phyloP scores from a whole-genome alignment of 37 sponge, comb jelly and placozoan genomes.

The Aplysina aerophoba region DNA sequence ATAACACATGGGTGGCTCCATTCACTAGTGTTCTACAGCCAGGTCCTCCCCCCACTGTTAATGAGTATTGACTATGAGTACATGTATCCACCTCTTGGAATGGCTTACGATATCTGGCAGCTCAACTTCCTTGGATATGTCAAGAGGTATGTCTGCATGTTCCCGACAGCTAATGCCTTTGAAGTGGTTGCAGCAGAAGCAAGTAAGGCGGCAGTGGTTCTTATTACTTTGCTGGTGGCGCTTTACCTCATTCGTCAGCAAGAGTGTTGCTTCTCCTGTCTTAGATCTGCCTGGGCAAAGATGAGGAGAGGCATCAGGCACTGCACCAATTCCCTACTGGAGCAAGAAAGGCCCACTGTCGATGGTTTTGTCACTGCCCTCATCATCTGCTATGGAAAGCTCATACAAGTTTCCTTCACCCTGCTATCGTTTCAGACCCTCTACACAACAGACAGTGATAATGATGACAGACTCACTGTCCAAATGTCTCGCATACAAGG shows the following conservation, averaged over 20 bases:
- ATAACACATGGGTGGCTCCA: slow-evolving; percentile 51
- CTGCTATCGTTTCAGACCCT: slow-evolving; percentile 14
- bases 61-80: background rate
- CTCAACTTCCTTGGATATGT: slow-evolving; percentile 48
- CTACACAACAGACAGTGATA: background rate
- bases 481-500: background rate
- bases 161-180: background rate
- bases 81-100: background rate
- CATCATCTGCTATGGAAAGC: slow-evolving; percentile 53
- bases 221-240: background rate
- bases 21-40: slow-evolving; percentile 65
- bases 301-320: background rate
- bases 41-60: slow-evolving; percentile 41
- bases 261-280: background rate
- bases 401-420: slow-evolving; percentile 36
- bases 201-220: background rate
- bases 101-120: slow-evolving; percentile 58
- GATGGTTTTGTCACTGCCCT: slow-evolving; percentile 51
- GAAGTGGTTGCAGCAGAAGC: slow-evolving; percentile 16
- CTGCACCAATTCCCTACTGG: background rate
- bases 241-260: background rate
- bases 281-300: background rate
- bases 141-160: slow-evolving; percentile 41
- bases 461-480: background rate
- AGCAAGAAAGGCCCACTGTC: slow-evolving; percentile 34